These are phyloP conservation scores for Ichneumoninae sp. DNA, from an alignment of 2,888 invertebrate species.

Conservation along the genomic window DNA sequence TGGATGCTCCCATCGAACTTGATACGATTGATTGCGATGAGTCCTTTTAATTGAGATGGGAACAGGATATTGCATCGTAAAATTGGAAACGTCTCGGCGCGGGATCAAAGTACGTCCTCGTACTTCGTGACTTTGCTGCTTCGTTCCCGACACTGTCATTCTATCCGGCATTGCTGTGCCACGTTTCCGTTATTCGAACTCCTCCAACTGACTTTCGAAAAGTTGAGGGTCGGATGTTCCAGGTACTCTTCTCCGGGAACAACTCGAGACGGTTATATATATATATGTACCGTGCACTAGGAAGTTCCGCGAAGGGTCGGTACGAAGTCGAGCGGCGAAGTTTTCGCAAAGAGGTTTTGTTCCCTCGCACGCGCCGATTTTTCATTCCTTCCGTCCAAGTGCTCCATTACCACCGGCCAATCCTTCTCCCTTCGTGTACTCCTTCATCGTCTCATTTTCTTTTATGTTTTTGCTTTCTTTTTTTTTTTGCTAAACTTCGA, in stretches of 20 bases:
- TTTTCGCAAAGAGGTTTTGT: conserved; percentile 32
- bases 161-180: conserved; percentile 3
- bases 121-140: conserved; percentile 13
- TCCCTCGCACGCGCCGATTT: conserved; percentile 24
- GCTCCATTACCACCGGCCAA: conserved; percentile 24
- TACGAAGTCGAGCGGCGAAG: conserved; percentile 21
- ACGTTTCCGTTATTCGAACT: conserved; percentile 23
- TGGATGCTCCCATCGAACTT: background rate
- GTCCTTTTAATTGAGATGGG: background rate
- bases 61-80: background rate
- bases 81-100: background rate
- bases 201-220: conserved; percentile 31
- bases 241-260: background rate
- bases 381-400: conserved; percentile 22
- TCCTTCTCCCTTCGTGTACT: background rate
- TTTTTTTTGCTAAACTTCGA: background rate
- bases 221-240: conserved; percentile 20
- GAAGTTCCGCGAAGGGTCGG: conserved; percentile 33
- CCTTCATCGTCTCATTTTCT: conserved; percentile 1
- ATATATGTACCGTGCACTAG: background rate
- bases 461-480: background rate
- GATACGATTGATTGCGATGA: background rate
- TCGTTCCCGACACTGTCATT: background rate
- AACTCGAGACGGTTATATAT: conserved; percentile 13
- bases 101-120: background rate